These are phyloP conservation scores for Hybos culiciformis DNA, from an alignment of 2,888 invertebrate species.

Conservation along the genomic window DNA sequence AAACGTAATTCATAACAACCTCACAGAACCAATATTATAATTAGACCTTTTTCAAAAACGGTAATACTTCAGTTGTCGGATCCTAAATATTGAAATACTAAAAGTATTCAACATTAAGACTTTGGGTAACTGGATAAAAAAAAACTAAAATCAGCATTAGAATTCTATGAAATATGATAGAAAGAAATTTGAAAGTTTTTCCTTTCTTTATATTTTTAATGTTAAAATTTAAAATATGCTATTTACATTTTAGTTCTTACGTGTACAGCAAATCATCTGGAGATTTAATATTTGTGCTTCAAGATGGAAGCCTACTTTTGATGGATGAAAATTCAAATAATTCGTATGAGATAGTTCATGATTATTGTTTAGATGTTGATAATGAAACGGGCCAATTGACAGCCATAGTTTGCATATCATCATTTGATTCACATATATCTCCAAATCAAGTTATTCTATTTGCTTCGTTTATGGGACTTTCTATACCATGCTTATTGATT, in stretches of 20 bases:
- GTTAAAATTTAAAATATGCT: not conserved
- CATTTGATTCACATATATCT: constrained; percentile 25
- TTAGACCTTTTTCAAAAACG: no score
- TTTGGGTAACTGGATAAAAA: not conserved
- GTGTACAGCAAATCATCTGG: constrained; percentile 18
- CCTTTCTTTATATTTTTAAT: not conserved
- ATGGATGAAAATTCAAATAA: constrained; percentile 28
- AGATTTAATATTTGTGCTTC: constrained; percentile 27
- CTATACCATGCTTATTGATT: constrained; percentile 28
- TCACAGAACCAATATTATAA: no score
- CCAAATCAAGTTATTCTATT: constrained; percentile 23
- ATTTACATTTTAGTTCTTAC: constrained; percentile 21
- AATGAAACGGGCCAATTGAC: constrained; percentile 23
- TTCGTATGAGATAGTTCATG: constrained; percentile 23
- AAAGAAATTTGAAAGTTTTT: not conserved
- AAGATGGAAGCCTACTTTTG: constrained; percentile 30
- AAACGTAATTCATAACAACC: not conserved
- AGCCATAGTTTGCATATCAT: constrained; percentile 30
- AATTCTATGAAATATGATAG: not conserved
- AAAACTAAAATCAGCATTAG: not conserved
- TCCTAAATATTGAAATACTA: no score
- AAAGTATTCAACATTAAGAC: no score
- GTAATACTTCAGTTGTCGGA: no score
- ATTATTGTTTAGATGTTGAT: constrained; percentile 31
- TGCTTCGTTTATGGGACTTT: constrained; percentile 29